These are phyloP conservation scores for Ptilonorhynchus violaceus DNA, from an alignment of 2,113 vertebrate species.

Conservation along the genomic window DNA sequence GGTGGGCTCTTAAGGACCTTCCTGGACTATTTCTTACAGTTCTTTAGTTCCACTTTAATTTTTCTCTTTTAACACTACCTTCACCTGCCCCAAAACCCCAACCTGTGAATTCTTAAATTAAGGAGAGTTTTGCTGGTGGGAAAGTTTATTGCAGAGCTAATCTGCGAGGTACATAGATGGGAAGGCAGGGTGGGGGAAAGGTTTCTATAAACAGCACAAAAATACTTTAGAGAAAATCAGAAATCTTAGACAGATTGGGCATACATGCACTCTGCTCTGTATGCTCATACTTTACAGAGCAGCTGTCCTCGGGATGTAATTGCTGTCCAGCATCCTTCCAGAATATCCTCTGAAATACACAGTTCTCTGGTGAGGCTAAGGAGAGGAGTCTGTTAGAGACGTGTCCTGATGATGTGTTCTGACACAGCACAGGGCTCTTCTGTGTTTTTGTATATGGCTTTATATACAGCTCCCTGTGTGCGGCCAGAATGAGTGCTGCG, in stretches of 20 bases:
- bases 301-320: not conserved
- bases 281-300: not conserved
- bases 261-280: not conserved
- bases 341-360: not conserved
- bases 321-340: not conserved
- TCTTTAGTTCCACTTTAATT: not conserved
- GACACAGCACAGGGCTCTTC: not conserved
- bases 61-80: not conserved
- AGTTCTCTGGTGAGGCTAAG: not conserved
- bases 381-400: not conserved
- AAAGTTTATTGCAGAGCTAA: not conserved
- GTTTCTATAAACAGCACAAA: not conserved
- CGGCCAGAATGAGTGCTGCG: not conserved
- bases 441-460: not conserved
- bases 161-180: not conserved
- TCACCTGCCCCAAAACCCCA: fast-evolving
- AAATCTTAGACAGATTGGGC: not conserved
- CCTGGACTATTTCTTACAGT: not conserved
- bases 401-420: not conserved
- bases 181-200: fast-evolving
- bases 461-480: not conserved
- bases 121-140: not conserved
- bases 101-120: not conserved
- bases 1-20: not conserved
- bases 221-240: not conserved